Evolutionary conservation across 2,113 vertebrate species (phyloP).

Genomic region (Trematocara zebra): DNA sequence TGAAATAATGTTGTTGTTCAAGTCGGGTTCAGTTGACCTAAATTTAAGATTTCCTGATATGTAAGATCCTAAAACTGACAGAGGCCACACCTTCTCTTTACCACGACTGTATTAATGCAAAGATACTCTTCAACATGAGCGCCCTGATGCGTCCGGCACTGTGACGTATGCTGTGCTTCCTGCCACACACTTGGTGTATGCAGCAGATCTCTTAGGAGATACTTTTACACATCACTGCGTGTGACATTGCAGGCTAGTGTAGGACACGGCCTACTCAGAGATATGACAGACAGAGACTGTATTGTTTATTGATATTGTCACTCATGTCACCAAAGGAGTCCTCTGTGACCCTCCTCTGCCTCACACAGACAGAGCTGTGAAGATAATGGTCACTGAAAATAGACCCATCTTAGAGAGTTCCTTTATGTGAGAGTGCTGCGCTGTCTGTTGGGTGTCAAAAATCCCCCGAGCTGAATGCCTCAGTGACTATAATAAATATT

Average conservation of each 20-base stretch:
- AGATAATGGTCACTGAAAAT: conserved; percentile 58
- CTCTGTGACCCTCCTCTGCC: conserved; percentile 33
- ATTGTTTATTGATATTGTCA: conserved; percentile 45
- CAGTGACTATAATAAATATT: conserved; percentile 56
- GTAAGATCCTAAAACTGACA: not conserved
- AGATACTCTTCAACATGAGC: not conserved
- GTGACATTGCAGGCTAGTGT: not conserved
- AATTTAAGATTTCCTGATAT: not conserved
- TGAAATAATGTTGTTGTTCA: too few relatives aligned
- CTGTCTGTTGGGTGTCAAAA: not conserved
- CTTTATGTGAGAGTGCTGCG: conserved; percentile 28
- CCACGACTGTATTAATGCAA: not conserved
- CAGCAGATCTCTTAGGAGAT: not conserved
- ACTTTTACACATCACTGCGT: not conserved
- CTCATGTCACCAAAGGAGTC: conserved; percentile 29
- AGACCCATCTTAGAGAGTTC: conserved; percentile 39
- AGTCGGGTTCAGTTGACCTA: not conserved
- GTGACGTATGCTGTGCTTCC: not conserved
- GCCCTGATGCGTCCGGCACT: not conserved
- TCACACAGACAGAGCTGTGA: conserved; percentile 31
- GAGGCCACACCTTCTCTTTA: not conserved
- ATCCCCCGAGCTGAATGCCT: conserved; percentile 20
- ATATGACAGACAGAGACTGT: conserved; percentile 29
- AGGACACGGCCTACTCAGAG: not conserved
- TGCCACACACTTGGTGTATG: not conserved